These are phyloP conservation scores for Cottoperca gobio DNA, from an alignment of 2,797 vertebrate genomes.

Conservation along the genomic window DNA sequence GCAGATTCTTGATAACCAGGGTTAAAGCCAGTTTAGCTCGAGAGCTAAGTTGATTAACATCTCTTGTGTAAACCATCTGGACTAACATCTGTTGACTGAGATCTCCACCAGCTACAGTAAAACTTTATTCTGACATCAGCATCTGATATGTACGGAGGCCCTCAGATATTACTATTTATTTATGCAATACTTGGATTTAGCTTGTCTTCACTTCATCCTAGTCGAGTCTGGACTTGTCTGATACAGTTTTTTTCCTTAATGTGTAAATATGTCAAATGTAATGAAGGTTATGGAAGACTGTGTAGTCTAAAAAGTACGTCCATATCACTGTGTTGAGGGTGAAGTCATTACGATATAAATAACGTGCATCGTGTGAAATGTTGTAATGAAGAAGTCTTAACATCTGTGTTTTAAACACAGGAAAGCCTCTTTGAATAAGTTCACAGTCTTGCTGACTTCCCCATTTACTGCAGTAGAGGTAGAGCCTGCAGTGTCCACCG, in stretches of 20 bases:
- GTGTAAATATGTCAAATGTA: not conserved
- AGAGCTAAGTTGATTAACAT: slow-evolving; percentile 76
- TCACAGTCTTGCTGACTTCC: slow-evolving; percentile 1
- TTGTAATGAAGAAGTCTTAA: slow-evolving; percentile 3
- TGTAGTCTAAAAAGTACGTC: not conserved
- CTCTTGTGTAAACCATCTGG: slow-evolving; percentile 76
- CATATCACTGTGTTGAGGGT: not conserved
- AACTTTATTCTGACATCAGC: slow-evolving; percentile 53
- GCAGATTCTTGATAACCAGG: slow-evolving; percentile 60
- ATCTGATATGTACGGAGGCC: not conserved
- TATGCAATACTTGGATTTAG: slow-evolving; percentile 5
- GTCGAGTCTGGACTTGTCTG: not conserved
- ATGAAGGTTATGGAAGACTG: not conserved
- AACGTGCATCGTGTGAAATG: not conserved
- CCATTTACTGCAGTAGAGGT: not conserved
- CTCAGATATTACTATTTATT: slow-evolving; percentile 19
- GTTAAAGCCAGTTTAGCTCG: slow-evolving; percentile 65
- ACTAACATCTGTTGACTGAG: slow-evolving; percentile 69
- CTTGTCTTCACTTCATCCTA: not conserved
- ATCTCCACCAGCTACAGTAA: slow-evolving; percentile 58
- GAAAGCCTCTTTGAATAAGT: slow-evolving; percentile 1
- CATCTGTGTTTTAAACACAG: not conserved
- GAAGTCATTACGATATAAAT: not conserved
- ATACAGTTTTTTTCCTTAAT: not conserved
- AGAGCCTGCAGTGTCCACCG: not conserved